Evolutionary conservation across 2,888 invertebrate species (phyloP).

Genomic region (Isoperla grammatica): DNA sequence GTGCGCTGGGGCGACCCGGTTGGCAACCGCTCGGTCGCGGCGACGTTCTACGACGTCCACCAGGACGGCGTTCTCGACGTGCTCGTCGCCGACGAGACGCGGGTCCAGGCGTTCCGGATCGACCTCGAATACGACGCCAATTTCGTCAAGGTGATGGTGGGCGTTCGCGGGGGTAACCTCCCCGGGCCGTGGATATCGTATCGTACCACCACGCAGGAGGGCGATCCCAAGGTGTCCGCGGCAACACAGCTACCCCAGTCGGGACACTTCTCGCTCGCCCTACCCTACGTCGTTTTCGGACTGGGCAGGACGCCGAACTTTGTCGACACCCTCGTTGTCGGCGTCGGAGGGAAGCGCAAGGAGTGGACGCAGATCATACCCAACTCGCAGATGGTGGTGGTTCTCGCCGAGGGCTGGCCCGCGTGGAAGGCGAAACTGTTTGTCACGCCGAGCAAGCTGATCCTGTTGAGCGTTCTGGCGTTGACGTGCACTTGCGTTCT

Average conservation of each 20-base stretch:
- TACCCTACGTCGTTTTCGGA: slow-evolving; percentile 95
- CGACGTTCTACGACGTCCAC: slow-evolving; percentile 88
- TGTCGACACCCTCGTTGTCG: slow-evolving; percentile 82
- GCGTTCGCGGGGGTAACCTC: slow-evolving; percentile 45
- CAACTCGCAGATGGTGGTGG: slow-evolving; percentile 94
- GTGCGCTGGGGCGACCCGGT: slow-evolving; percentile 73
- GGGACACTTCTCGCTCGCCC: slow-evolving; percentile 84
- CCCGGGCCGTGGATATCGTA: slow-evolving; percentile 88
- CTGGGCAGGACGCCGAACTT: slow-evolving; percentile 98
- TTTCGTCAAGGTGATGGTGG: slow-evolving; percentile 93
- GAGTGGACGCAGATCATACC: slow-evolving; percentile 93
- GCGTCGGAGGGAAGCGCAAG: slow-evolving; percentile 50
- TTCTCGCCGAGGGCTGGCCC: slow-evolving; percentile 89
- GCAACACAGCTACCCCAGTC: slow-evolving; percentile 89
- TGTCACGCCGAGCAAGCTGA: slow-evolving; percentile 90
- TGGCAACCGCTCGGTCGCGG: slow-evolving; percentile 69
- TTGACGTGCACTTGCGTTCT: slow-evolving; percentile 80
- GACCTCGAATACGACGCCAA: slow-evolving; percentile 90
- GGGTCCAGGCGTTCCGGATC: slow-evolving; percentile 75
- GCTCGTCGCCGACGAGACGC: slow-evolving; percentile 62
- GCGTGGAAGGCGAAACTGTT: slow-evolving; percentile 89
- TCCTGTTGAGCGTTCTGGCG: slow-evolving; percentile 85
- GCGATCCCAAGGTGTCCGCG: slow-evolving; percentile 68
- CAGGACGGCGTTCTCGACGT: slow-evolving; percentile 94
- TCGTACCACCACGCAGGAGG: slow-evolving; percentile 83